Evolutionary conservation across 2,888 invertebrate species (phyloP), one percentile per base, ranked within the genome.

Genomic region (Perizoma flavofasciatum): DNA sequence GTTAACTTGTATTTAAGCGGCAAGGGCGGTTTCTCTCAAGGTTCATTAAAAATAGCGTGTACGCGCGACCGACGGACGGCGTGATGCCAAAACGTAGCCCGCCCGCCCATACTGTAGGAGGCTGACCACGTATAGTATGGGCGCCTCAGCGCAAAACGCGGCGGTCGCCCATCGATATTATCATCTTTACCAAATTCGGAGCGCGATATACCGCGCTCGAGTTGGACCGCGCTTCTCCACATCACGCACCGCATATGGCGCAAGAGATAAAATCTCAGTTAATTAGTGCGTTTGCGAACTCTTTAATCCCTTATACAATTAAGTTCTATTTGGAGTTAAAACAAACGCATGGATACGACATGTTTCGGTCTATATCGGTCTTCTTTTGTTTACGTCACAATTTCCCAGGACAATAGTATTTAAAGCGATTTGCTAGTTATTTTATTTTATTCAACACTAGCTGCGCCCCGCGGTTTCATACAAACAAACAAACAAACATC

Each of bases 1-100:
- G 77, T 73, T 74, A 71, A 74, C 68, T 73, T 79, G 73, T 68
- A 77, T 81, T 83, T 81, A 83, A 78, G 77, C 81, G 77, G 81
- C 89, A 91, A 90, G 90, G 90, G 89, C 90, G 86, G 88, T 84
- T 86, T 85, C 76, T 85, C 83, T 88, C 91, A 92, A 90, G 91
- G 90, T 91, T 88, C 79, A 82, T 83, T 89, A 90, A 86, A 90
- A 90, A 91, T 91, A 91, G 89, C 82, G 61, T 62, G 65, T 69
- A 61, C 61, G 66, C 53, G 63, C 59, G 72, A 81, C 22, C 22
- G 22, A 22, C 22, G 22, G 22, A 22, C 85, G 89, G 88, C 85
- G 81, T 83, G 84, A 81, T 91, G 90, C 89, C 89, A 90, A 87
- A 88, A 87, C 82, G 80, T 71, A 81, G 81, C 79, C 82, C 85